Conservation (phyloP, 2,888 invertebrate species). For the Xylota sylvarum region DNA sequence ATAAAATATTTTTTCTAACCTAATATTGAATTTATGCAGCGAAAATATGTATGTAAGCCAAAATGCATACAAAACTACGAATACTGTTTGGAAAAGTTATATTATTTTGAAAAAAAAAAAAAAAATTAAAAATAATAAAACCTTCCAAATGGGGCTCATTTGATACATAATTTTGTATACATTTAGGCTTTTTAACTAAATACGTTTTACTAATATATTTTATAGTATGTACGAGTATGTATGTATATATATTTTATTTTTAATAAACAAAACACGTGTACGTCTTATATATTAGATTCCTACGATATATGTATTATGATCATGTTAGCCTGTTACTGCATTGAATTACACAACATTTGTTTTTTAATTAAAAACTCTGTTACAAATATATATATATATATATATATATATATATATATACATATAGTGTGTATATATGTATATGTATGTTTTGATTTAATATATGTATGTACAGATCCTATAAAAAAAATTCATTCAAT, state of each 20-base stretch:
- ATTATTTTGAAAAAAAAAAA: constrained; percentile 30
- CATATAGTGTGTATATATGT: constrained; percentile 5
- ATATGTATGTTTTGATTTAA: too few relatives aligned
- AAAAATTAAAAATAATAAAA: constrained; percentile 37
- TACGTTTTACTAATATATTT: not conserved
- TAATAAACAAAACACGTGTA: not conserved
- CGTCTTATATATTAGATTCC: not conserved
- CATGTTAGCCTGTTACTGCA: constrained; percentile 10
- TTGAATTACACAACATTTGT: not conserved
- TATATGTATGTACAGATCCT: constrained; percentile 26
- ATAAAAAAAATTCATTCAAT: constrained; percentile 44
- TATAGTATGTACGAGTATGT: not conserved
- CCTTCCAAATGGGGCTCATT: constrained; percentile 75
- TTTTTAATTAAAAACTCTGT: not conserved
- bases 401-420: constrained; percentile 21
- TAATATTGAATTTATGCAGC: constrained; percentile 20
- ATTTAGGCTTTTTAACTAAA: constrained; percentile 39
- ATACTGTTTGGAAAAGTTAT: constrained; percentile 64
- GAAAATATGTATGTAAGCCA: constrained; percentile 11
- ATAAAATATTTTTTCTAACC: constrained; percentile 68
- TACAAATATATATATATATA: not conserved
- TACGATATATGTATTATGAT: not conserved
- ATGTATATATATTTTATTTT: too few relatives aligned
- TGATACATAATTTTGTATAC: constrained; percentile 70
- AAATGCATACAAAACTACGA: constrained; percentile 73